phyloP scores from a whole-genome alignment of 2,797 vertebrate species.

The Chiloscyllium punctatum region DNA sequence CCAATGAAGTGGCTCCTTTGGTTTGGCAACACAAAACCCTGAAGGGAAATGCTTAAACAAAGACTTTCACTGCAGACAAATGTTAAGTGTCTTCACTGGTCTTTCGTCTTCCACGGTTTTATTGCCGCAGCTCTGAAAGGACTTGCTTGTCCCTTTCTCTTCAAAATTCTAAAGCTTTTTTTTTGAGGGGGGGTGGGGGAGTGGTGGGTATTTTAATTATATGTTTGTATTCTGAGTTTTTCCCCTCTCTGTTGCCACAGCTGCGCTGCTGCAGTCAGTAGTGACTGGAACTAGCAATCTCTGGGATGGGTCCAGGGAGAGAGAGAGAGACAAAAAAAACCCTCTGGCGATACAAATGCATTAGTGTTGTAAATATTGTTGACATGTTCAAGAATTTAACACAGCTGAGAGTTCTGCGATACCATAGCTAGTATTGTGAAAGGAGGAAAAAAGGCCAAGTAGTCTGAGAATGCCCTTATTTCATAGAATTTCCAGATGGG shows the following conservation, averaged over 20 bases:
- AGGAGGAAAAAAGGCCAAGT: background rate
- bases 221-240: conserved; percentile 56
- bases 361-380: conserved; percentile 54
- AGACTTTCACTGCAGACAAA: conserved; percentile 62
- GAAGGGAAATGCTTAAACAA: conserved; percentile 58
- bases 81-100: conserved; percentile 62
- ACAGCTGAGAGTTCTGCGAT: conserved; percentile 53
- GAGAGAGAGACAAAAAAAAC: conserved; percentile 42
- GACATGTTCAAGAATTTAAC: conserved; percentile 56
- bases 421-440: conserved; percentile 39
- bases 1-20: conserved; percentile 49
- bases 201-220: conserved; percentile 53
- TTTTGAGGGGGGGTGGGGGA: conserved; percentile 33
- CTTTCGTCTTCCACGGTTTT: conserved; percentile 64
- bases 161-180: conserved; percentile 43
- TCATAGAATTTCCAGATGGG: background rate
- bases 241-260: conserved; percentile 52
- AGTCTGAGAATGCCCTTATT: background rate
- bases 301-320: conserved; percentile 7
- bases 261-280: conserved; percentile 48
- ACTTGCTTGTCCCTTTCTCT: conserved; percentile 60
- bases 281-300: conserved; percentile 45
- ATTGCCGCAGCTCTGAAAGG: conserved; percentile 56
- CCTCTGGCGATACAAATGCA: conserved; percentile 54
- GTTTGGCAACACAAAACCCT: conserved; percentile 52